Conservation (phyloP, 2,113 vertebrate genomes). For the Australoheros scitulus region DNA sequence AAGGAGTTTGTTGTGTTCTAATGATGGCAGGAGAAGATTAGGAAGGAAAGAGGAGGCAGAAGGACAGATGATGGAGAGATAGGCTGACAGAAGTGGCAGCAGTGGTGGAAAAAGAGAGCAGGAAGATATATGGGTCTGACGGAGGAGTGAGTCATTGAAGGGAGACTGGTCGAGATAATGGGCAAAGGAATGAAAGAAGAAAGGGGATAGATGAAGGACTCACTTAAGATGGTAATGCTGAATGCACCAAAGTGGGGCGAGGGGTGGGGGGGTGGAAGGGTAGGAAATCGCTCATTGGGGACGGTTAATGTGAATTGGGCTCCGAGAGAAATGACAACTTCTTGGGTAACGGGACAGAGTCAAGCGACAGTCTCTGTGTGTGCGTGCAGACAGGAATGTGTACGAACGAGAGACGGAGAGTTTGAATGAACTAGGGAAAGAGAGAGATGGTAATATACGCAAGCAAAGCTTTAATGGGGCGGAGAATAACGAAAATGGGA, state of each 20-base stretch:
- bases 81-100: constrained; percentile 62
- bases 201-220: constrained; percentile 75
- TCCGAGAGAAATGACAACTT: constrained; percentile 75
- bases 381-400: constrained; percentile 19
- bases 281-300: constrained; percentile 68
- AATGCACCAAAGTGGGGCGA: constrained; percentile 43
- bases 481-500: constrained; percentile 63
- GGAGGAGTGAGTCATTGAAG: constrained; percentile 73
- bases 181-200: constrained; percentile 68
- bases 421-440: background rate
- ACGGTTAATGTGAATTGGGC: constrained; percentile 66
- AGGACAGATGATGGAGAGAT: constrained; percentile 73
- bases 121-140: constrained; percentile 74
- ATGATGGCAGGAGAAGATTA: constrained; percentile 63
- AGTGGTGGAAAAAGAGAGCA: constrained; percentile 48
- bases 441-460: constrained; percentile 54
- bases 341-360: constrained; percentile 67
- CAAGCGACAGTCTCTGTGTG: constrained; percentile 39
- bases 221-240: constrained; percentile 78
- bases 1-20: constrained; percentile 54
- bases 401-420: constrained; percentile 30
- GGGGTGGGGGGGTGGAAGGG: constrained; percentile 39
- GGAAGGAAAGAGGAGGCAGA: constrained; percentile 53
- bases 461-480: constrained; percentile 73
- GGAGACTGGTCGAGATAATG: constrained; percentile 74